A percentile compares a stretch with the other conserved stretches of the same genome.
Conservation (phyloP, 2,888 invertebrate genomes). For the Pegoplata infirma region DNA sequence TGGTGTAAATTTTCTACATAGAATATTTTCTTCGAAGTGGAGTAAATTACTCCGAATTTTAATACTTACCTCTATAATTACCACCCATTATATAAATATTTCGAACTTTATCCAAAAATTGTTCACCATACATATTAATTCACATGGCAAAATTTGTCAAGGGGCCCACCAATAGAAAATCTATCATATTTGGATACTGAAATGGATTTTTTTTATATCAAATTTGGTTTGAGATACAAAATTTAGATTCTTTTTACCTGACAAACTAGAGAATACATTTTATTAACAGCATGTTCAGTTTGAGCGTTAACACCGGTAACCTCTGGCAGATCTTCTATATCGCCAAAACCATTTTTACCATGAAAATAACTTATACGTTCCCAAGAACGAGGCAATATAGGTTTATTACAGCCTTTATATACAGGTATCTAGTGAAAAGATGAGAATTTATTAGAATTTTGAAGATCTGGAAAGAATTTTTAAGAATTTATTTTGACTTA, state of each 20-base stretch:
- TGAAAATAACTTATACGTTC: constrained; percentile 70
- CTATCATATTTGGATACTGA: constrained; percentile 79
- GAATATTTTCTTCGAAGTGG: too few species aligned
- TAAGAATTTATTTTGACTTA: too few species aligned
- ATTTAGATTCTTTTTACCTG: constrained; percentile 75
- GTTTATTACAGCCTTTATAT: constrained; percentile 67
- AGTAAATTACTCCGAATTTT: too few species aligned
- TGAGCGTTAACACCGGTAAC: constrained; percentile 76
- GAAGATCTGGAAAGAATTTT: neutral
- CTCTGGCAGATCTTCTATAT: constrained; percentile 79
- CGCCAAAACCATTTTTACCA: constrained; percentile 85
- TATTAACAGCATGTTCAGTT: constrained; percentile 80
- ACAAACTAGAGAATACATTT: constrained; percentile 81
- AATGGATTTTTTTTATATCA: constrained; percentile 20
- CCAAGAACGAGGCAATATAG: constrained; percentile 71
- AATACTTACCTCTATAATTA: constrained; percentile 82
- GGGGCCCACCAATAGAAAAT: constrained; percentile 84
- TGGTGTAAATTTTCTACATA: too few species aligned
- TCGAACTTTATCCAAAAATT: constrained; percentile 82
- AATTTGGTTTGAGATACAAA: neutral
- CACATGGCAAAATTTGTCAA: constrained; percentile 89
- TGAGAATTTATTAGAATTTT: neutral
- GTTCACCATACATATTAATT: constrained; percentile 80
- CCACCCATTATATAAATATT: constrained; percentile 89
- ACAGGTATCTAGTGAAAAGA: constrained; percentile 66